Evolutionary conservation across 2,113 vertebrate species (phyloP).

Genomic region (Labrus mixtus): DNA sequence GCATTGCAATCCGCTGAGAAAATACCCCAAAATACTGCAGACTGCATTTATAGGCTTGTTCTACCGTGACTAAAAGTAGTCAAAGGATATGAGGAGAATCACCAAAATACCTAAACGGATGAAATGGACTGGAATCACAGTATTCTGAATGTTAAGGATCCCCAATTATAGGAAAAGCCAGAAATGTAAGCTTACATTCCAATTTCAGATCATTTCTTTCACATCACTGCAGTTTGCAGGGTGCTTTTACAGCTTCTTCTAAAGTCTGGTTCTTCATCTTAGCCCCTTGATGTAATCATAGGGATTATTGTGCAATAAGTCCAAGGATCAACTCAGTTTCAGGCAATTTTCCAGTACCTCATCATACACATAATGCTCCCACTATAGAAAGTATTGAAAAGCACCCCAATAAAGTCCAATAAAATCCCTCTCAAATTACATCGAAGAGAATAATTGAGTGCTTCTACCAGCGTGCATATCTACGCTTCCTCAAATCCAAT

Average conservation of each 20-base stretch:
- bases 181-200: not conserved
- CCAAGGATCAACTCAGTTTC: constrained; percentile 14
- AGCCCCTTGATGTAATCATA: constrained; percentile 42
- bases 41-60: too few species aligned
- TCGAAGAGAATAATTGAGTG: constrained; percentile 14
- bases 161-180: not conserved
- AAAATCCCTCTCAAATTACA: constrained; percentile 28
- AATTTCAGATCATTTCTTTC: not conserved
- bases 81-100: too few species aligned
- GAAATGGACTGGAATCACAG: too few species aligned
- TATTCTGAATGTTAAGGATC: too few species aligned
- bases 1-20: too few species aligned
- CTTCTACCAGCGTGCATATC: constrained; percentile 13
- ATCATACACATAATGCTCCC: not conserved
- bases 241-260: constrained; percentile 9
- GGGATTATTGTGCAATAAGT: constrained; percentile 40
- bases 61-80: too few species aligned
- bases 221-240: constrained; percentile 4
- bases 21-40: too few species aligned
- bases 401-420: constrained; percentile 19
- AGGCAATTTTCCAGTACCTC: constrained; percentile 17
- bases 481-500: constrained; percentile 46
- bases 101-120: too few species aligned
- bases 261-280: constrained; percentile 24
- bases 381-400: not conserved